phyloP scores from a whole-genome alignment of 2,888 invertebrate species.

The Metopia argyrocephala region DNA sequence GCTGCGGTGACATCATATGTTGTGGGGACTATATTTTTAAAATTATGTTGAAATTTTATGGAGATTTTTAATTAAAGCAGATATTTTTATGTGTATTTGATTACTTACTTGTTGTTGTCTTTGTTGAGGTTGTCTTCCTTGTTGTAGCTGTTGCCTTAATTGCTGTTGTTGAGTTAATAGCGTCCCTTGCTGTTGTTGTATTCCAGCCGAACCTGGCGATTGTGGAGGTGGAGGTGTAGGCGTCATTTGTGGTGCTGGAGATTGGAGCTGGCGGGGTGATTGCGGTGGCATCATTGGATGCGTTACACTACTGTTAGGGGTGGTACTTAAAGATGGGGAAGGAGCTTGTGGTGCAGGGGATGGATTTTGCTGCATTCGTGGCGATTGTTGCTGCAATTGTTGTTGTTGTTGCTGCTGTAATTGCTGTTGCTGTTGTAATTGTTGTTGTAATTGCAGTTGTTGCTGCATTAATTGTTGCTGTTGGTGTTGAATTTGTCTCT shows the following conservation, averaged over 20 bases:
- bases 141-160: slow-evolving; percentile 74
- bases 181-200: slow-evolving; percentile 66
- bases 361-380: slow-evolving; percentile 76
- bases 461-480: slow-evolving; percentile 80
- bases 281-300: slow-evolving; percentile 75
- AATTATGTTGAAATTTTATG: slow-evolving; percentile 46
- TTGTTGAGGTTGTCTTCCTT: slow-evolving; percentile 68
- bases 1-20: slow-evolving; percentile 69
- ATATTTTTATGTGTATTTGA: slow-evolving; percentile 28
- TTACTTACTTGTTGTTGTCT: slow-evolving; percentile 59
- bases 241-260: slow-evolving; percentile 78
- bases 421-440: slow-evolving; percentile 75
- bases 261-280: slow-evolving; percentile 76
- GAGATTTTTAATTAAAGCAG: neutral
- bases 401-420: slow-evolving; percentile 76
- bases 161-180: slow-evolving; percentile 68
- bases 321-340: slow-evolving; percentile 72
- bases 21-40: slow-evolving; percentile 65
- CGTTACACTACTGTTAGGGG: slow-evolving; percentile 64
- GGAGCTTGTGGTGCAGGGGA: slow-evolving; percentile 75
- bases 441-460: slow-evolving; percentile 77
- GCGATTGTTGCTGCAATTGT: slow-evolving; percentile 75
- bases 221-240: slow-evolving; percentile 76
- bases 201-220: slow-evolving; percentile 58
- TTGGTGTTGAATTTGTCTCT: slow-evolving; percentile 81